Percentiles rank a stretch among this genome's conserved stretches.
Evolutionary conservation across 2,888 invertebrate species (phyloP).

Genomic region (Thera britannica): DNA sequence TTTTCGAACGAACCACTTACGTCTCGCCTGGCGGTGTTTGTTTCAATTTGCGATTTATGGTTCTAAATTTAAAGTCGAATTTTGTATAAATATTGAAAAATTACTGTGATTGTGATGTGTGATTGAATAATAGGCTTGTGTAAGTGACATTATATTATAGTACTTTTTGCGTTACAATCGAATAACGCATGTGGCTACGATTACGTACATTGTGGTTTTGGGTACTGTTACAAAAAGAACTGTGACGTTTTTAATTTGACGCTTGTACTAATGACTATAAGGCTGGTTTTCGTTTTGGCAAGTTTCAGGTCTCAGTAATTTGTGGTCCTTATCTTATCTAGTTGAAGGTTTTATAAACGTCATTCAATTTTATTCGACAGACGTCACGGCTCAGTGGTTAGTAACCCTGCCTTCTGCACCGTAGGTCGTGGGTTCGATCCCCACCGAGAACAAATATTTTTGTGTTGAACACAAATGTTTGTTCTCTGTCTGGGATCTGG

Average conservation of each 20-base stretch:
- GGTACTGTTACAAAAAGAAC: too few relatives aligned
- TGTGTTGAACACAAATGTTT: too few relatives aligned
- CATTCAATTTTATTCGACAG: not conserved
- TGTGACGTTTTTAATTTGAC: slow-evolving; percentile 1
- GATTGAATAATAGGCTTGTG: slow-evolving; percentile 5
- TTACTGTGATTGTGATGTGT: not conserved
- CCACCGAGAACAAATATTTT: too few relatives aligned
- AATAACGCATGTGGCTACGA: not conserved
- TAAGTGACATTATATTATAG: slow-evolving; percentile 15
- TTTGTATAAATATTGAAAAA: not conserved
- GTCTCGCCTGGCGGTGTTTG: not conserved
- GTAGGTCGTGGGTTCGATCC: too few relatives aligned
- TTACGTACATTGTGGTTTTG: too few relatives aligned
- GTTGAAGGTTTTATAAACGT: slow-evolving; percentile 20
- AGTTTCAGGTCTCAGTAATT: slow-evolving; percentile 15
- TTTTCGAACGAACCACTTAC: slow-evolving; percentile 27
- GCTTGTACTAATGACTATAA: slow-evolving; percentile 3
- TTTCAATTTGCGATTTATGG: slow-evolving; percentile 11
- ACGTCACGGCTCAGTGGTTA: too few relatives aligned
- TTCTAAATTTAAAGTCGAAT: slow-evolving; percentile 2
- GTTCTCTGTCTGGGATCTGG: too few relatives aligned
- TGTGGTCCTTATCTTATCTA: slow-evolving; percentile 35
- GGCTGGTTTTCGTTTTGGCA: slow-evolving; percentile 9
- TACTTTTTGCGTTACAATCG: slow-evolving; percentile 7
- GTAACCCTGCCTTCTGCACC: too few relatives aligned